Conservation (phyloP, 2,797 vertebrate species). For the Selene dorsalis region DNA sequence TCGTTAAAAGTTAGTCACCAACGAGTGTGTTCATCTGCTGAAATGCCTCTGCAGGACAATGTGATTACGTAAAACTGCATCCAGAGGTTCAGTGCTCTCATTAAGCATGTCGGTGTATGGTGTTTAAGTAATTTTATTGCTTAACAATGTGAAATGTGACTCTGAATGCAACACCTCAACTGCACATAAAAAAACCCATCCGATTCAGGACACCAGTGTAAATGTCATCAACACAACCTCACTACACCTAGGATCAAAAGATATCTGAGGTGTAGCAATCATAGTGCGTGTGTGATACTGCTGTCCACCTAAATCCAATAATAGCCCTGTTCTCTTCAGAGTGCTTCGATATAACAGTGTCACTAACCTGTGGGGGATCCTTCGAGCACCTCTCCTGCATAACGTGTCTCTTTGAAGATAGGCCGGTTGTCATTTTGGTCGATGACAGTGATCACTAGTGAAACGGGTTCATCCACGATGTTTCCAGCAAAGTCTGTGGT, state of each 20-base stretch:
- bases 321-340: conserved; percentile 4
- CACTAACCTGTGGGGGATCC: conserved; percentile 93
- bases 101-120: not conserved
- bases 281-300: conserved; percentile 14
- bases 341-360: conserved; percentile 35
- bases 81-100: too few species aligned
- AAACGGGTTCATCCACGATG: conserved; percentile 88
- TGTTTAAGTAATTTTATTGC: not conserved
- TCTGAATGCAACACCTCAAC: not conserved
- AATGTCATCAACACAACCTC: not conserved
- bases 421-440: conserved; percentile 98
- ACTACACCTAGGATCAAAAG: not conserved
- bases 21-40: not conserved
- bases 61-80: not conserved
- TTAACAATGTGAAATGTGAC: not conserved
- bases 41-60: not conserved
- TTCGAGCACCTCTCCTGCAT: conserved; percentile 94
- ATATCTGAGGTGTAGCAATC: conserved; percentile 11
- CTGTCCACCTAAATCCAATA: conserved; percentile 37
- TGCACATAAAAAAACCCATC: not conserved
- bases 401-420: conserved; percentile 92
- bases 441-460: conserved; percentile 89
- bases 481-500: conserved; percentile 84
- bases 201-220: not conserved
- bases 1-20: not conserved